A percentile compares a stretch with the other conserved stretches of the same genome.
phyloP scores from a whole-genome alignment of 2,888 invertebrate genomes.

The Harpalus rufipes region DNA sequence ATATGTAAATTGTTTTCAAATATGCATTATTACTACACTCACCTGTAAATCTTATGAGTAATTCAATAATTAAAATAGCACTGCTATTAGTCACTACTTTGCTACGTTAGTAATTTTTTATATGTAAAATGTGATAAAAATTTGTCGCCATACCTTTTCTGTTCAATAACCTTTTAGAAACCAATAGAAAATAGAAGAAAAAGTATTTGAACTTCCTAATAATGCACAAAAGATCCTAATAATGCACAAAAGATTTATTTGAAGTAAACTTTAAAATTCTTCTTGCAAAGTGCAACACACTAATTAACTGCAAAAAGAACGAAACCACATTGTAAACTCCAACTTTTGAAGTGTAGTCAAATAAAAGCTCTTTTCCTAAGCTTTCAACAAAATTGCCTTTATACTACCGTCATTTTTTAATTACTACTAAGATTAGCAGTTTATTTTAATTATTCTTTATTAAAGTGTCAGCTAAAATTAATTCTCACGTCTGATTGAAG shows the following conservation, averaged over 20 bases:
- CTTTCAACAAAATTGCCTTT: slow-evolving; percentile 9
- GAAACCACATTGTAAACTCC: not conserved
- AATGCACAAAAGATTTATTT: slow-evolving; percentile 8
- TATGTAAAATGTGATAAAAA: not conserved
- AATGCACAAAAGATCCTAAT: slow-evolving; percentile 14
- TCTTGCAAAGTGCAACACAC: slow-evolving; percentile 5
- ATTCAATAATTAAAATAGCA: not conserved
- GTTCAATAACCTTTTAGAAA: not conserved
- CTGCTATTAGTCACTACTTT: not conserved
- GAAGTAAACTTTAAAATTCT: not conserved
- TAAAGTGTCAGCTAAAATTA: slow-evolving; percentile 45
- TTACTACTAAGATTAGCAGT: slow-evolving; percentile 4
- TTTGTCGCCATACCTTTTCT: not conserved
- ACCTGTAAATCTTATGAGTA: not conserved
- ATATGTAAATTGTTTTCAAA: too few species aligned
- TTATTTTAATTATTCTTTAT: slow-evolving; percentile 51
- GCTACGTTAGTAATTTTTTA: not conserved
- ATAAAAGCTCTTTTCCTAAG: slow-evolving; percentile 4
- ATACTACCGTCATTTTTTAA: slow-evolving; percentile 8
- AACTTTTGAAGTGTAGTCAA: slow-evolving; percentile 20
- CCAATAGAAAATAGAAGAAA: not conserved
- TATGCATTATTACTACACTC: too few species aligned
- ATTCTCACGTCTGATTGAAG: slow-evolving; percentile 17
- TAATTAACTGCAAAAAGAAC: slow-evolving; percentile 31
- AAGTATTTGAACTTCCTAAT: not conserved